These are phyloP conservation scores for Porphyrio hochstetteri DNA, from an alignment of 2,113 vertebrate genomes.

Conservation along the genomic window DNA sequence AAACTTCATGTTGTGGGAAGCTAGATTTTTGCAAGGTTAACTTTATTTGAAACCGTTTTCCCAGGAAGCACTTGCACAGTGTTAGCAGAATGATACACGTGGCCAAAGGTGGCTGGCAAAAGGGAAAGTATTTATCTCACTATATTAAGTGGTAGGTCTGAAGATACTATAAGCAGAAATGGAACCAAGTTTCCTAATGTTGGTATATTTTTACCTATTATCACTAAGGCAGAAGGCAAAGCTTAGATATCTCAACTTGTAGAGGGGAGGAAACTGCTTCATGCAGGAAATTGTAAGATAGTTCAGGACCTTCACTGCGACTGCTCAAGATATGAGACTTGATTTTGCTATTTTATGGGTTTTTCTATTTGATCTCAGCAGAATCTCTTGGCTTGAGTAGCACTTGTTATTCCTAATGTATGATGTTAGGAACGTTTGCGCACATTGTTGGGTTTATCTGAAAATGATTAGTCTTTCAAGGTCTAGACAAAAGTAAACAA, in stretches of 20 bases:
- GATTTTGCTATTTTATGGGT: slow-evolving; percentile 7
- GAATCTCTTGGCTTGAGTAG: slow-evolving; percentile 37
- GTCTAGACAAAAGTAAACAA: slow-evolving; percentile 58
- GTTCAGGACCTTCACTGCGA: slow-evolving; percentile 51
- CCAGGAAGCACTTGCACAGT: slow-evolving; percentile 70
- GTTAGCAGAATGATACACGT: slow-evolving; percentile 40
- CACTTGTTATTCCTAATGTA: slow-evolving; percentile 49
- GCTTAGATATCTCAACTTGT: slow-evolving; percentile 13
- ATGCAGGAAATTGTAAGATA: slow-evolving; percentile 7
- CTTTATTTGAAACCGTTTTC: slow-evolving; percentile 71
- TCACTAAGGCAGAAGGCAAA: slow-evolving; percentile 13
- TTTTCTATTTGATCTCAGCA: slow-evolving; percentile 14
- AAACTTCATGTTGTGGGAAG: slow-evolving; percentile 59
- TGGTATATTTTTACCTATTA: slow-evolving; percentile 4
- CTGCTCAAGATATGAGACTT: slow-evolving; percentile 25
- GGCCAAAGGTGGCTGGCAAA: slow-evolving; percentile 55
- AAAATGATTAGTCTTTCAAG: slow-evolving; percentile 76
- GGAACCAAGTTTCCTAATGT: slow-evolving; percentile 27
- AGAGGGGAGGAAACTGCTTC: background rate
- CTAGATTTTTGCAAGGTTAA: slow-evolving; percentile 85
- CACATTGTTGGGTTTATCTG: slow-evolving; percentile 62
- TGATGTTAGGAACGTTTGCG: slow-evolving; percentile 68
- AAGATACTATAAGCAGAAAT: slow-evolving; percentile 64
- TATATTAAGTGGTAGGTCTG: slow-evolving; percentile 33
- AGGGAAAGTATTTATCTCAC: slow-evolving; percentile 56